These are phyloP conservation scores for Rhinichthys osculus DNA, from an alignment of 2,797 vertebrate species.

Conservation along the genomic window DNA sequence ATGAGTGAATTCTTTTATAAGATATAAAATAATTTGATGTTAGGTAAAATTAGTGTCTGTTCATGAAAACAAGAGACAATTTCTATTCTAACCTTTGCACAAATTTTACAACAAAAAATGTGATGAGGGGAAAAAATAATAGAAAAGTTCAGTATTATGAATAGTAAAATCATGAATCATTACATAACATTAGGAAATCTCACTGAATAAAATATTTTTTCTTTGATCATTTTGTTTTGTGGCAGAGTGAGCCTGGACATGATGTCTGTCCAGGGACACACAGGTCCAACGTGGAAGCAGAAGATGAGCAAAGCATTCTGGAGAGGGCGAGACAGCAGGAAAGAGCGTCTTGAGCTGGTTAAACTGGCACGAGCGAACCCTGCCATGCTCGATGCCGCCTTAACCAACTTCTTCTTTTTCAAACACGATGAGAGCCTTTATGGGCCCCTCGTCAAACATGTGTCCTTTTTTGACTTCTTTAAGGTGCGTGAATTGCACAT, in stretches of 20 bases:
- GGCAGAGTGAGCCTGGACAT: constrained; percentile 95
- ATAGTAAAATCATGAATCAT: neutral
- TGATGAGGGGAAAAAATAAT: neutral
- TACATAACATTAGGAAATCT: neutral
- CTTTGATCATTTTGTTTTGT: no score
- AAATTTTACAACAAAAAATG: neutral
- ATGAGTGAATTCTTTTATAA: neutral
- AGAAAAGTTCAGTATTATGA: neutral
- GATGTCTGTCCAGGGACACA: constrained; percentile 97
- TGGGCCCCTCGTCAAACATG: constrained; percentile 94
- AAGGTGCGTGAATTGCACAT: constrained; percentile 82
- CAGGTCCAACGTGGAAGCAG: constrained; percentile 87
- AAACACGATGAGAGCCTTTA: constrained; percentile 93
- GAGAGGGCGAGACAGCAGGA: constrained; percentile 95
- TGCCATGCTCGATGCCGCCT: constrained; percentile 88
- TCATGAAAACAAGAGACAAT: neutral
- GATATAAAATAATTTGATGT: neutral
- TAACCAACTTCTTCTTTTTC: constrained; percentile 99
- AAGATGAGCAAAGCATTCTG: constrained; percentile 93
- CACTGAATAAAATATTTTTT: neutral
- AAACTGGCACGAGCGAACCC: constrained; percentile 89
- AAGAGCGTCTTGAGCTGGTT: constrained; percentile 94
- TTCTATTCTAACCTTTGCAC: neutral
- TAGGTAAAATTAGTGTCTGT: neutral
- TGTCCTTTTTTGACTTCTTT: constrained; percentile 98